These are phyloP conservation scores for Dicroscelio sp. DNA, from an alignment of 2,888 invertebrate species.

Conservation along the genomic window DNA sequence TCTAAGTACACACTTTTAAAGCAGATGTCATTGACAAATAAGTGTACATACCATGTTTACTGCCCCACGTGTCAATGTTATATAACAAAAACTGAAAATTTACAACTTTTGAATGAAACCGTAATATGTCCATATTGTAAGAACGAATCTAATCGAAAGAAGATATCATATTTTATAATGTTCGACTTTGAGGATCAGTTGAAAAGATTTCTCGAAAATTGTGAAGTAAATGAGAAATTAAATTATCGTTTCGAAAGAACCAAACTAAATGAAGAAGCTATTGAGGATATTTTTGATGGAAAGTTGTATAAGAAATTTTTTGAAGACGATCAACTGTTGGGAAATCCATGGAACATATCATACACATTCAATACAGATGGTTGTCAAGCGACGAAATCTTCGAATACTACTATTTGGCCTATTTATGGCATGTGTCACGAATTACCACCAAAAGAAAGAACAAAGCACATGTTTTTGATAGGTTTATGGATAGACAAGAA, in stretches of 20 bases:
- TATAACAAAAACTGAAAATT: not conserved
- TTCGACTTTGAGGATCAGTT: slow-evolving; percentile 25
- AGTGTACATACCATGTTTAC: slow-evolving; percentile 46
- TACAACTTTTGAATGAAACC: not conserved
- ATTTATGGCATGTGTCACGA: slow-evolving; percentile 68
- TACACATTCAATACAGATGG: slow-evolving; percentile 77
- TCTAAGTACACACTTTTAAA: not conserved
- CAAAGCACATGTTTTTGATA: slow-evolving; percentile 62
- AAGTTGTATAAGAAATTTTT: slow-evolving; percentile 38
- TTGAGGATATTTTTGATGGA: slow-evolving; percentile 66
- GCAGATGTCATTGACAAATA: not conserved
- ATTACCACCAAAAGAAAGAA: slow-evolving; percentile 73
- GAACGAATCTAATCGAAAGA: not conserved
- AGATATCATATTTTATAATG: slow-evolving; percentile 44
- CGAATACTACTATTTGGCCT: slow-evolving; percentile 64
- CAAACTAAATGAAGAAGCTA: slow-evolving; percentile 12
- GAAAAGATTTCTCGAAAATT: slow-evolving; percentile 27
- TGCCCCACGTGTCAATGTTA: slow-evolving; percentile 33
- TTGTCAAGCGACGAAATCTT: slow-evolving; percentile 64
- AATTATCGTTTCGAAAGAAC: not conserved
- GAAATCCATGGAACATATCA: slow-evolving; percentile 46
- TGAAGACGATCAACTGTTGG: not conserved
- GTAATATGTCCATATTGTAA: slow-evolving; percentile 8
- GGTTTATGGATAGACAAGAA: slow-evolving; percentile 71
- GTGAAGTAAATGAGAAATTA: slow-evolving; percentile 6